Conservation (phyloP, 2,888 invertebrate genomes). For the Sesia bembeciformis region DNA sequence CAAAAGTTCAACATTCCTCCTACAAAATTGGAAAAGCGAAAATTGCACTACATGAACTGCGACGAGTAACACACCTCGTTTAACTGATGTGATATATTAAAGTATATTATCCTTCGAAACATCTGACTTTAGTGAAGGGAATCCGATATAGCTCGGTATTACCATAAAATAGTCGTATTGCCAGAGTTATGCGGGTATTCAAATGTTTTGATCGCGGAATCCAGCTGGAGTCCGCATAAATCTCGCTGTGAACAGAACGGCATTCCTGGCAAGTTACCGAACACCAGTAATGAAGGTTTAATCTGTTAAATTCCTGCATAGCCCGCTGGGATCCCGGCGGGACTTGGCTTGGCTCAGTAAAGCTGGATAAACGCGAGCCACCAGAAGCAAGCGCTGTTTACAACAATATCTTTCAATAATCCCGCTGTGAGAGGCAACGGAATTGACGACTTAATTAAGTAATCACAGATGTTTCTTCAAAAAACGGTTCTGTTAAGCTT, state of each 20-base stretch:
- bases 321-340: conserved; percentile 30
- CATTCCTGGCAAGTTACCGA: conserved; percentile 53
- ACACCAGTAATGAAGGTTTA: conserved; percentile 62
- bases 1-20: too few species aligned
- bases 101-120: not conserved
- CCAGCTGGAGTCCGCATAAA: conserved; percentile 37
- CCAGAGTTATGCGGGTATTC: conserved; percentile 32
- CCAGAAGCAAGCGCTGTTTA: too few species aligned
- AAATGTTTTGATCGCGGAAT: conserved; percentile 41
- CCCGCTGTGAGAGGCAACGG: too few species aligned
- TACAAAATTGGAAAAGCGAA: too few species aligned
- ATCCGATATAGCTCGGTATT: conserved; percentile 17
- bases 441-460: too few species aligned
- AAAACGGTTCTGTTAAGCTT: too few species aligned
- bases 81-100: too few species aligned
- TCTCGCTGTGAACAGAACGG: conserved; percentile 43
- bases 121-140: not conserved
- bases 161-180: conserved; percentile 46
- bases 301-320: conserved; percentile 49
- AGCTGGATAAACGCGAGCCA: not conserved
- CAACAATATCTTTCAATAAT: too few species aligned
- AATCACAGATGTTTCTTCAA: too few species aligned
- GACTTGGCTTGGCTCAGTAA: conserved; percentile 25
- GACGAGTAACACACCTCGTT: too few species aligned
- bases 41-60: too few species aligned